Percentiles rank a stretch among this genome's conserved stretches.
These are phyloP conservation scores for Bos taurus DNA, from an alignment of 2,113 vertebrate genomes.

Conservation along the genomic window ARS-UCD2.0 NC_037334.1:24490501-24491000, in stretches of 20 bases:
- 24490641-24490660: neutral
- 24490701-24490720: neutral
- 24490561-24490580: neutral
- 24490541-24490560: neutral
- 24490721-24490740: neutral
- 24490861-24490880: neutral
- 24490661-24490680: neutral
- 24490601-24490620: neutral
- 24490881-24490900: too few relatives aligned
- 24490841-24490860: neutral
- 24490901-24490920: too few relatives aligned
- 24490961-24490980: neutral
- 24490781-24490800: neutral
- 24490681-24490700: neutral
- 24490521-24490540: neutral
- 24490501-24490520: neutral
- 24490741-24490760: neutral
- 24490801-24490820: neutral
- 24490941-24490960: neutral
- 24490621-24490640: neutral
- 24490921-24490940: accelerated
- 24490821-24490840: neutral
- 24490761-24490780: neutral
- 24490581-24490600: neutral
- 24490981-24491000: neutral